phyloP scores from a whole-genome alignment of 2,797 vertebrate genomes.

The Eulemur albifrons region DNA sequence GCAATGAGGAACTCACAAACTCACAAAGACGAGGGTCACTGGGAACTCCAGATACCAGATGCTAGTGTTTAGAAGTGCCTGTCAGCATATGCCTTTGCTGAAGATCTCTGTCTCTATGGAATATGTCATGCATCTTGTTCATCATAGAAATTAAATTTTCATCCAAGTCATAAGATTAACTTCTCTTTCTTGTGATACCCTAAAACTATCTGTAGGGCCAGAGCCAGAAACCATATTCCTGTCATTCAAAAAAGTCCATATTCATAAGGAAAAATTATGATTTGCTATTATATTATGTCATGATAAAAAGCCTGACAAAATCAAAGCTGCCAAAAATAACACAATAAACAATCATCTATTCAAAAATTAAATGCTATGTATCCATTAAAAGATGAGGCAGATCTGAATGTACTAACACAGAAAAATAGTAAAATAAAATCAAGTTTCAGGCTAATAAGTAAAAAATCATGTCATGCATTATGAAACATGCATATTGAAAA shows the following conservation, averaged over 20 bases:
- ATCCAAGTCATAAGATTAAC: neutral
- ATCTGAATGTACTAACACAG: neutral
- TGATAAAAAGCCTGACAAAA: neutral
- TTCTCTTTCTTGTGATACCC: neutral
- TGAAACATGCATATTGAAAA: neutral
- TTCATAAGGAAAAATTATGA: neutral
- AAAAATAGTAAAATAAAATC: constrained; percentile 21
- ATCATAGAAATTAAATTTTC: neutral
- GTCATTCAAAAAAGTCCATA: neutral
- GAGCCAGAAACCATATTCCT: neutral
- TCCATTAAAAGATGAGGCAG: neutral
- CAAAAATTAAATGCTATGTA: neutral
- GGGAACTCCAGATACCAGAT: neutral
- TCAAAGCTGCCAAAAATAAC: neutral
- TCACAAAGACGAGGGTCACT: neutral
- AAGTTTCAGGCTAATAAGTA: neutral
- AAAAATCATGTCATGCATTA: neutral
- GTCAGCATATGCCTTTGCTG: neutral
- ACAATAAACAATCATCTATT: neutral
- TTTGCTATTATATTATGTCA: neutral
- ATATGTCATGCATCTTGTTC: neutral
- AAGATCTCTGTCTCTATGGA: neutral
- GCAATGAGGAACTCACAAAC: neutral
- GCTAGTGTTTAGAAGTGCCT: neutral
- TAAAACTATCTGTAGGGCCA: neutral